phyloP scores from a whole-genome alignment of 2,113 vertebrate species.

The Gallinago media region DNA sequence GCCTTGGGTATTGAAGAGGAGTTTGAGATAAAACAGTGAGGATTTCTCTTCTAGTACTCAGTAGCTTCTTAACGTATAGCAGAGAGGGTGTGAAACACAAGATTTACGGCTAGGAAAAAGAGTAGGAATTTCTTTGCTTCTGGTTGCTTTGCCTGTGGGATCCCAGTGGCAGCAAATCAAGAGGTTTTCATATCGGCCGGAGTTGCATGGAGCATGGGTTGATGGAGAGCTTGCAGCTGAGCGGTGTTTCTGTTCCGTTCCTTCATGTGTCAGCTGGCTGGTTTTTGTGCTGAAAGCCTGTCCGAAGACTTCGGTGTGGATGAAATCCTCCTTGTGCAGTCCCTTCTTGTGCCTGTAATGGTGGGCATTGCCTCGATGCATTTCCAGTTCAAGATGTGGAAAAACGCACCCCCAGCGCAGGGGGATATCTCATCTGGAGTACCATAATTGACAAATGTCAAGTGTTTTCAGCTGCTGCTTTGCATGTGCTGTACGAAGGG shows the following conservation, averaged over 20 bases:
- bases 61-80: not conserved
- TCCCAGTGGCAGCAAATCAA: not conserved
- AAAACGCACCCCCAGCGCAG: fast-evolving
- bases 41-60: fast-evolving
- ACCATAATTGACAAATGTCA: not conserved
- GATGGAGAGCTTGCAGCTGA: not conserved
- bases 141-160: fast-evolving
- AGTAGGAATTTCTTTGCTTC: not conserved
- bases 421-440: not conserved
- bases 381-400: not conserved
- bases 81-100: not conserved
- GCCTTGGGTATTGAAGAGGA: not conserved
- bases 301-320: not conserved
- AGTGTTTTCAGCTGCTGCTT: not conserved
- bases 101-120: not conserved
- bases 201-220: not conserved
- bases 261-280: not conserved
- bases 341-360: fast-evolving
- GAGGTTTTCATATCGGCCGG: fast-evolving
- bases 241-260: fast-evolving
- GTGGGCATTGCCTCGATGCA: not conserved
- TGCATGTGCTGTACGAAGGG: not conserved
- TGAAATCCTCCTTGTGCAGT: no score
- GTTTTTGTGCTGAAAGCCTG: not conserved
- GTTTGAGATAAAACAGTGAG: not conserved